Evolutionary conservation across 2,888 invertebrate species (phyloP).

Genomic region (Sinotaia quadrata): DNA sequence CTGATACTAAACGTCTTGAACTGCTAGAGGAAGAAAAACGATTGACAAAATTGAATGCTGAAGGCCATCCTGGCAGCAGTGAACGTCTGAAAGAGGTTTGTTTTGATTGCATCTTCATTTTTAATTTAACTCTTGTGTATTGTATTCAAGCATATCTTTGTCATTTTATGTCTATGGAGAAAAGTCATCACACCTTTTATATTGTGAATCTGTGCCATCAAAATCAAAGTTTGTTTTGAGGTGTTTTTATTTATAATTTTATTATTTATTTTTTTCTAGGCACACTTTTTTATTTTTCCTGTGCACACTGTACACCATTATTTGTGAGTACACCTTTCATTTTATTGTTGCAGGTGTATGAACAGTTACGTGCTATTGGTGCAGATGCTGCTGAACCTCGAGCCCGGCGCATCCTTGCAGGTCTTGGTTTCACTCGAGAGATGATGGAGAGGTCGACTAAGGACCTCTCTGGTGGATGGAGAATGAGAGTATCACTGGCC

Average conservation of each 20-base stretch:
- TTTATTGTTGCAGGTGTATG: constrained; percentile 79
- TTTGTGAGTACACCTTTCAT: neutral
- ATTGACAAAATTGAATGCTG: constrained; percentile 80
- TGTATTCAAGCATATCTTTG: no score
- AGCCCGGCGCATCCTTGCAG: constrained; percentile 95
- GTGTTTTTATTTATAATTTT: neutral
- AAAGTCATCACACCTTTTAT: no score
- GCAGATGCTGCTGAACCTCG: constrained; percentile 98
- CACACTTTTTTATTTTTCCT: neutral
- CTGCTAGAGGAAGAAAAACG: constrained; percentile 88
- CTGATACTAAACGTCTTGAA: constrained; percentile 89
- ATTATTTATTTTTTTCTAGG: neutral
- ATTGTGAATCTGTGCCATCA: neutral
- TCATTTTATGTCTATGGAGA: no score
- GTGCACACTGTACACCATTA: neutral
- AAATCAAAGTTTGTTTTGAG: neutral
- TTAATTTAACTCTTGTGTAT: no score
- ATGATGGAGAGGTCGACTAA: constrained; percentile 88
- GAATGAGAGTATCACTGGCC: constrained; percentile 98
- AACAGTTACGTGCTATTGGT: constrained; percentile 94
- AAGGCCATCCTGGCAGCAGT: constrained; percentile 49
- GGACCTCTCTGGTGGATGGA: constrained; percentile 88
- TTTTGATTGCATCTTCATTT: no score
- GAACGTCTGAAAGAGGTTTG: constrained; percentile 81
- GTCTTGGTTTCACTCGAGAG: constrained; percentile 87